Evolutionary conservation across 1,140 invertebrate species (phyloP).

Genomic region (Eupeodes corollae): DNA sequence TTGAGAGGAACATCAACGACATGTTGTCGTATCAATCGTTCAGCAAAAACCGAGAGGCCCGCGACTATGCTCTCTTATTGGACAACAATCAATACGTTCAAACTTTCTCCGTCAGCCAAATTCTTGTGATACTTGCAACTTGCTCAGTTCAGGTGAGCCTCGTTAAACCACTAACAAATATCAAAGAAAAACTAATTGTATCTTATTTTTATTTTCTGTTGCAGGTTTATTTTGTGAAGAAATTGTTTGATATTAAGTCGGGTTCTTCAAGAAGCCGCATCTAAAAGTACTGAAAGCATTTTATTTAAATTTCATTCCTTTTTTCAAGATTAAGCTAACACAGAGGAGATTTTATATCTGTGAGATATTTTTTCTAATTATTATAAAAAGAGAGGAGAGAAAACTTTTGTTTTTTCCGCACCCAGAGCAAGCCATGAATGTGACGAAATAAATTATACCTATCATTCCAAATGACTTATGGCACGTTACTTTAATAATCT

Average conservation of each 20-base stretch:
- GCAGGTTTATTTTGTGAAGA: conserved; percentile 80
- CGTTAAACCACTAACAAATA: not conserved
- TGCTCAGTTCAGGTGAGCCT: conserved; percentile 41
- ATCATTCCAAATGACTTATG: no score
- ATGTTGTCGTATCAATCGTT: conserved; percentile 75
- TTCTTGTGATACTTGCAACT: conserved; percentile 65
- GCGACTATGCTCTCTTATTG: conserved; percentile 68
- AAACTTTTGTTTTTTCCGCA: no score
- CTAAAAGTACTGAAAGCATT: conserved; percentile 10
- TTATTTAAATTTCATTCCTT: not conserved
- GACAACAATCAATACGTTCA: conserved; percentile 79
- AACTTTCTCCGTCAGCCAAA: conserved; percentile 77
- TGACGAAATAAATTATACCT: no score
- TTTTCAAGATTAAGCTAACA: no score
- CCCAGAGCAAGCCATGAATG: no score
- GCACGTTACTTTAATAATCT: no score
- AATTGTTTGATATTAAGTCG: conserved; percentile 67
- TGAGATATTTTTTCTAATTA: no score
- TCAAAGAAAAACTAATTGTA: not conserved
- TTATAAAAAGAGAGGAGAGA: no score
- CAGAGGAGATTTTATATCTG: no score
- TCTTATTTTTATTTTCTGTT: conserved; percentile 20
- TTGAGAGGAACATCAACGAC: conserved; percentile 74
- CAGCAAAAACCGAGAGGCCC: conserved; percentile 59
- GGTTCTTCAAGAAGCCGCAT: conserved; percentile 25